phyloP scores from a whole-genome alignment of 2,113 vertebrate genomes.

The Xerus inauris region DNA sequence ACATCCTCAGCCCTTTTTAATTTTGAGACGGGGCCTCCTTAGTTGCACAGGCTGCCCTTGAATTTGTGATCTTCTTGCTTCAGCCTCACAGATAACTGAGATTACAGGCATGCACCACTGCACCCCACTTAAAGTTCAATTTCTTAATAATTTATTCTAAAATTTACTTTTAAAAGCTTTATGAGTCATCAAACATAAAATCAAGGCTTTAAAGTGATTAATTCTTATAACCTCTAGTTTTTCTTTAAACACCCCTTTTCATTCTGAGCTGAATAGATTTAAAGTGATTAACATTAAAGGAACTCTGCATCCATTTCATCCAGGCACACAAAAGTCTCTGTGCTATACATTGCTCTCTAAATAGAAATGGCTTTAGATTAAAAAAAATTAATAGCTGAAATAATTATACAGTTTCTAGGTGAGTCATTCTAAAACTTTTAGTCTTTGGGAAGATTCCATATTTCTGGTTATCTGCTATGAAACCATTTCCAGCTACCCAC shows the following conservation, averaged over 20 bases:
- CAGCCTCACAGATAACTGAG: background rate
- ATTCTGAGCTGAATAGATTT: conserved; percentile 54
- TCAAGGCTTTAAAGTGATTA: conserved; percentile 49
- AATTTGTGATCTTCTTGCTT: background rate
- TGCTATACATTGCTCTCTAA: conserved; percentile 70
- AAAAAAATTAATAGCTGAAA: conserved; percentile 74
- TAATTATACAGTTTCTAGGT: conserved; percentile 79
- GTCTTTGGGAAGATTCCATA: conserved; percentile 65
- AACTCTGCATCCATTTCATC: conserved; percentile 29
- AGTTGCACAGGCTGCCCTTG: background rate
- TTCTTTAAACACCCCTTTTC: conserved; percentile 53
- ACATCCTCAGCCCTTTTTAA: background rate
- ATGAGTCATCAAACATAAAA: conserved; percentile 62
- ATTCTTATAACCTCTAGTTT: conserved; percentile 56
- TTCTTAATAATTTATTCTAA: conserved; percentile 29
- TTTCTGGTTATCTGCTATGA: conserved; percentile 68
- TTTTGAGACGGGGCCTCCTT: background rate
- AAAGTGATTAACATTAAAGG: conserved; percentile 62
- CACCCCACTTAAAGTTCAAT: background rate
- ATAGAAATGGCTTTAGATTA: conserved; percentile 67
- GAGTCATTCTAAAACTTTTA: conserved; percentile 75
- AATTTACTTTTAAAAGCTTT: conserved; percentile 57
- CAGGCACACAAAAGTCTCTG: conserved; percentile 26
- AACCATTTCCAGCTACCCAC: conserved; percentile 58
- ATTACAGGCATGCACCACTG: background rate